A percentile compares a stretch with the other conserved stretches of the same genome.
Evolutionary conservation across 2,113 vertebrate species (phyloP).

Genomic region (Calonectris borealis): DNA sequence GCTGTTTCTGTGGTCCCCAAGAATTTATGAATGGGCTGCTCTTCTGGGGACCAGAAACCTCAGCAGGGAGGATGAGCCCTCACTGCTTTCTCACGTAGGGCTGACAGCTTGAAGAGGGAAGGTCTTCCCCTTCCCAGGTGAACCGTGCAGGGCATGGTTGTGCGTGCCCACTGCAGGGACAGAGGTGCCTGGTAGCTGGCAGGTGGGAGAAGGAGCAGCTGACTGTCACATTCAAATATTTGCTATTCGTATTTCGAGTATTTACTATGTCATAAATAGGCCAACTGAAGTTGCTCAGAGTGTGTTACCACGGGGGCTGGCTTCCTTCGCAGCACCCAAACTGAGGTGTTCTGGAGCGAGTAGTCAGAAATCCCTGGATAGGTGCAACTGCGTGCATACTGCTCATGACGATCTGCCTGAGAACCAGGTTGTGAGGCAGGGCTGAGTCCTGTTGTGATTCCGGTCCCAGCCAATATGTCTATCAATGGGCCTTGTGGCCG

Average conservation of each 20-base stretch:
- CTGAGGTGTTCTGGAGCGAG: not conserved
- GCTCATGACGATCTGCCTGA: not conserved
- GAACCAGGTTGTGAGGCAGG: not conserved
- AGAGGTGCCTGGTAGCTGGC: not conserved
- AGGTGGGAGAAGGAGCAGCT: not conserved
- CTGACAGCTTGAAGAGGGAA: not conserved
- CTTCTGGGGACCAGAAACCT: not conserved
- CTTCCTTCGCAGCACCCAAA: not conserved
- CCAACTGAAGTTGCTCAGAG: not conserved
- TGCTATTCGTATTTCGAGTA: rapidly evolving
- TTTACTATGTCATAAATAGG: not conserved
- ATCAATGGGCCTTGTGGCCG: rapidly evolving
- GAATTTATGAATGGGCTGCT: not conserved
- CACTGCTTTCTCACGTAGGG: rapidly evolving
- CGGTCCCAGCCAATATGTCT: not conserved
- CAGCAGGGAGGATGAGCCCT: not conserved
- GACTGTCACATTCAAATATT: not conserved
- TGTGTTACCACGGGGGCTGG: not conserved
- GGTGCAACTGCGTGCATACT: rapidly evolving
- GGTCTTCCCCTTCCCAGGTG: not conserved
- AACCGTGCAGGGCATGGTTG: rapidly evolving
- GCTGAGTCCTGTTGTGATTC: not conserved
- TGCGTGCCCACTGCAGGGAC: not conserved
- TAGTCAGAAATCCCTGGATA: not conserved
- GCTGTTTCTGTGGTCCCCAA: not conserved